These are phyloP conservation scores for Drosophila prolongata DNA, from an alignment of 2,888 invertebrate species.

Conservation along the genomic window DNA sequence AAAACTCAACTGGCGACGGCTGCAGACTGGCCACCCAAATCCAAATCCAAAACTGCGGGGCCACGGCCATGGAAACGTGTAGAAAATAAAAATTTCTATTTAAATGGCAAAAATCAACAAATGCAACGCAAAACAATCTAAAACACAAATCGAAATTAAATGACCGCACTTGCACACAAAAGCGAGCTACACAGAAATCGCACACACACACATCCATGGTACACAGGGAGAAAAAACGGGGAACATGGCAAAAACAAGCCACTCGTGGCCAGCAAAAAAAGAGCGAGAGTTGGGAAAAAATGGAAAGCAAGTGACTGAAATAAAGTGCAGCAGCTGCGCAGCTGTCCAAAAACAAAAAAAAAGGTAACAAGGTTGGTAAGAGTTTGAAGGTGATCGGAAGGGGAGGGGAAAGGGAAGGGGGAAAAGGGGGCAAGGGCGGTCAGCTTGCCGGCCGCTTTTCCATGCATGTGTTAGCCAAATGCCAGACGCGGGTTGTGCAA, in stretches of 20 bases:
- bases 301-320: slow-evolving; percentile 65
- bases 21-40: slow-evolving; percentile 18
- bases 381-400: background rate
- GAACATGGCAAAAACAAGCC: slow-evolving; percentile 49
- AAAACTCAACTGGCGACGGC: slow-evolving; percentile 39
- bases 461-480: slow-evolving; percentile 7
- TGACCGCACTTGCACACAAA: slow-evolving; percentile 82
- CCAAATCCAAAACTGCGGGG: slow-evolving; percentile 30
- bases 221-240: slow-evolving; percentile 12
- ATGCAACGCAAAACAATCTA: slow-evolving; percentile 82
- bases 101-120: slow-evolving; percentile 80
- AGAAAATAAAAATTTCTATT: slow-evolving; percentile 79
- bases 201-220: slow-evolving; percentile 28
- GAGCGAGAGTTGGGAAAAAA: slow-evolving; percentile 30
- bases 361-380: slow-evolving; percentile 31
- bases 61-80: slow-evolving; percentile 70
- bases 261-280: slow-evolving; percentile 38
- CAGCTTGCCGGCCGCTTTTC: slow-evolving; percentile 24
- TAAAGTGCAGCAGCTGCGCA: slow-evolving; percentile 77
- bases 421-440: slow-evolving; percentile 7
- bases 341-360: slow-evolving; percentile 38
- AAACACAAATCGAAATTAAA: slow-evolving; percentile 83
- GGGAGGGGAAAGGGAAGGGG: background rate
- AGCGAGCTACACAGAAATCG: slow-evolving; percentile 50
- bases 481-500: slow-evolving; percentile 46